These are phyloP conservation scores for Callipepla californica DNA, from an alignment of 2,113 vertebrate species.

Conservation along the genomic window DNA sequence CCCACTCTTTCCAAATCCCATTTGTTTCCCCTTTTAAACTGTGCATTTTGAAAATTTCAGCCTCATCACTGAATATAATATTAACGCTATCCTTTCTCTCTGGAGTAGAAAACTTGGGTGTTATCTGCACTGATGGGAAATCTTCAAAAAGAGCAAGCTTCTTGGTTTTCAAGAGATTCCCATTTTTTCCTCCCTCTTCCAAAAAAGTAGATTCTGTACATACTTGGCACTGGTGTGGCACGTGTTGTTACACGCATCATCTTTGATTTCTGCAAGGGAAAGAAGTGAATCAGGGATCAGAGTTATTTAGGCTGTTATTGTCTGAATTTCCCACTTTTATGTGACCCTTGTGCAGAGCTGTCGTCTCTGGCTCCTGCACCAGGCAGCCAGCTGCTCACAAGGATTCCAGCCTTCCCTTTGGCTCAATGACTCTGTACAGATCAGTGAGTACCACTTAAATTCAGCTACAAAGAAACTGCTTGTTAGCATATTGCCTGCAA, in stretches of 20 bases:
- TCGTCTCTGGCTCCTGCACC: neutral
- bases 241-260: conserved; percentile 78
- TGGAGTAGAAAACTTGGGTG: neutral
- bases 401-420: neutral
- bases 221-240: conserved; percentile 96
- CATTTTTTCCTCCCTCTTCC: neutral
- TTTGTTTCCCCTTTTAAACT: neutral
- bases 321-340: neutral
- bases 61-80: neutral
- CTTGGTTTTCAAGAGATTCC: neutral
- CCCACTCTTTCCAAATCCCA: neutral
- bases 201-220: conserved; percentile 56
- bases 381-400: neutral
- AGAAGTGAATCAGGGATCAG: neutral
- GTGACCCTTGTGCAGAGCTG: neutral
- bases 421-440: neutral
- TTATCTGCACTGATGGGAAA: neutral
- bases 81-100: neutral
- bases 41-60: neutral
- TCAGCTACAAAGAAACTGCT: neutral
- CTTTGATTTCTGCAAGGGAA: conserved; percentile 82
- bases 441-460: neutral
- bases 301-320: neutral
- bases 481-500: neutral
- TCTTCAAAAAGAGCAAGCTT: neutral